These are phyloP conservation scores for Lysandra bellargus DNA, from an alignment of 2,888 invertebrate species.

Conservation along the genomic window DNA sequence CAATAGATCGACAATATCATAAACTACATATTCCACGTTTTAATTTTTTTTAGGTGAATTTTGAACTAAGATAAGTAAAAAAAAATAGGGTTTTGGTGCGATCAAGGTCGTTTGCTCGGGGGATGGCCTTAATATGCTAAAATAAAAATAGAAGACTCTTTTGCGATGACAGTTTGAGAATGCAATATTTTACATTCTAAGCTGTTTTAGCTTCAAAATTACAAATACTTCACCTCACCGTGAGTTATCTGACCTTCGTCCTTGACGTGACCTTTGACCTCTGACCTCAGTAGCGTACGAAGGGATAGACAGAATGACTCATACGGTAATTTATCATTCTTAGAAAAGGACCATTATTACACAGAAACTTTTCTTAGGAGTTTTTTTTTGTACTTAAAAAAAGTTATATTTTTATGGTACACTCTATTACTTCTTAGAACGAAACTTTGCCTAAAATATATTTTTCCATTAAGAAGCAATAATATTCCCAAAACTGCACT, in stretches of 20 bases:
- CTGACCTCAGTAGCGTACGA: neutral
- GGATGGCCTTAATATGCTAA: no score
- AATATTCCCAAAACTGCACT: no score
- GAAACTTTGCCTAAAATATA: neutral
- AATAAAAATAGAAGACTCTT: neutral
- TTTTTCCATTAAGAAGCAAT: neutral
- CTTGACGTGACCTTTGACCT: slow-evolving; percentile 16
- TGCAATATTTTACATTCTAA: neutral
- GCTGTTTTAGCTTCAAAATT: neutral
- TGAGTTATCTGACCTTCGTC: neutral
- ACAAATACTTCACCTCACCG: neutral
- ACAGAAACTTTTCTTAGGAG: neutral
- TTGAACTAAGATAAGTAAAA: no score
- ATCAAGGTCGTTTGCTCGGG: no score
- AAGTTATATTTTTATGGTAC: neutral
- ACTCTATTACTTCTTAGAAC: neutral
- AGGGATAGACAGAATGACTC: neutral
- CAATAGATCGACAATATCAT: no score
- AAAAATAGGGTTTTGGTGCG: no score
- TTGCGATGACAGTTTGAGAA: neutral
- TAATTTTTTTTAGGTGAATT: no score
- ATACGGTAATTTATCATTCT: slow-evolving; percentile 7
- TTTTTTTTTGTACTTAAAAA: neutral
- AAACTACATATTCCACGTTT: no score
- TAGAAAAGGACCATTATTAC: neutral